Evolutionary conservation across 2,113 vertebrate species (phyloP), one percentile per base, ranked within the genome.

Genomic region (Siphamia tubifer): DNA sequence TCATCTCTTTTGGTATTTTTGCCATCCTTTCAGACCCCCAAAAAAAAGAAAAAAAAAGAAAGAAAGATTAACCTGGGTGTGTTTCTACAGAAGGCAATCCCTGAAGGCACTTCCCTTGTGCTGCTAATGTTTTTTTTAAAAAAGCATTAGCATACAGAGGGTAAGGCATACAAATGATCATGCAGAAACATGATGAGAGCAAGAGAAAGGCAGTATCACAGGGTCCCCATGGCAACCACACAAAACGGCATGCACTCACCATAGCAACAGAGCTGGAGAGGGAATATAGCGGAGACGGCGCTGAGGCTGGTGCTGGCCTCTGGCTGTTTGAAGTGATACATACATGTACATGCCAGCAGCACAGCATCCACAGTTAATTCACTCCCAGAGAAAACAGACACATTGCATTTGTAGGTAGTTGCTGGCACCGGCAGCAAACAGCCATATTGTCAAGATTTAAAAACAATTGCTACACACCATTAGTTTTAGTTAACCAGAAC

Each of bases 221-320:
- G 49, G 48, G 79, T 89, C 64, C 47, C 87, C 84, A 89, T 90
- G 82, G 88, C 74, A 85, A 90, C 89, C 83, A 60, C 72, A 86
- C 75, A 84, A 88, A 89, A 87, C 77, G 77, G 87, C 83, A 87
- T 75, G 87, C 68, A 54, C 77, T 90, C 85, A 81, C 90, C 88
- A 91, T 91, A 75, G 90, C 84, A 91, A 91, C 88, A 77, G 85
- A 67, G 68, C 71, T 20, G 77, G 74, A 19, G 28, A 72, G 80
- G 79, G 83, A 85, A 56, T 79, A 68, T 28, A 62, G 62, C 34
- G 13, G 56, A 74, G 58, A 74, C 49, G 10, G 56, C 2, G 4
- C 19, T 45, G 67, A 64, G 68, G 74, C 63, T 60, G 36, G 60
- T 60, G 69, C 74, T 65, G 82, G 69, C 67, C 77, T 74, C 69